Evolutionary conservation across 2,888 invertebrate species (phyloP), one percentile per base, ranked within the genome.

Genomic region (Acleris sparsana): DNA sequence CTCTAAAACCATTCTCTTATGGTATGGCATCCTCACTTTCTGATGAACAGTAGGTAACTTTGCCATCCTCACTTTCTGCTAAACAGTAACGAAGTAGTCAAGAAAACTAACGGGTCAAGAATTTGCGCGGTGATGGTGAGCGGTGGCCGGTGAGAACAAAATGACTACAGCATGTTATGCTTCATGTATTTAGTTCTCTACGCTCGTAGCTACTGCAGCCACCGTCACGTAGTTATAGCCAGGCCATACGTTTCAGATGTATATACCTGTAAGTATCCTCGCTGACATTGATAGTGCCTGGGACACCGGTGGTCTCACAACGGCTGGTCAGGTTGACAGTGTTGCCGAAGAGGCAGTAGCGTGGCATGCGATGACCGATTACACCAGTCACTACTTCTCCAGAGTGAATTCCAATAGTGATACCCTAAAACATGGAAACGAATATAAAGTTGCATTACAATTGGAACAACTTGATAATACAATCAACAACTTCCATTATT

Each of bases 371-470:
- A 87, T 98, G 97, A 3, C 98, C 98, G 71, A 98, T 98, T 7
- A 98, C 98, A 16, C 98, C 98, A 0, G 98, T 98, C 60, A 98
- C 98, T 20, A 97, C 98, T 85, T 98, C 98, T 0, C 98, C 98
- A 2, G 97, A 97, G 81, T 98, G 98, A 72, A 98, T 97, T 3
- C 98, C 98, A 78, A 98, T 98, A 18, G 98, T 98, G 70, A 98
- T 97, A 93, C 96, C 95, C 97, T 98, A 86, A 63, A 84, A 85
- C 74, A 17, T 7, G 17, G 33, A 49, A 29, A 39, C 9, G 25
- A 25, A 33, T 9, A 9, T 33, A 33, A 33, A 33, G 9, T 33
- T 2, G 33, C 33, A 9, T 9, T 3, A 63, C 29, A 16, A 44
- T 44, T 16, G 13, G 5, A 44, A 16, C 13, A 13, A 44, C 44